phyloP scores from a whole-genome alignment of 2,113 vertebrate species.

The Rhinopomastus cyanomelas region DNA sequence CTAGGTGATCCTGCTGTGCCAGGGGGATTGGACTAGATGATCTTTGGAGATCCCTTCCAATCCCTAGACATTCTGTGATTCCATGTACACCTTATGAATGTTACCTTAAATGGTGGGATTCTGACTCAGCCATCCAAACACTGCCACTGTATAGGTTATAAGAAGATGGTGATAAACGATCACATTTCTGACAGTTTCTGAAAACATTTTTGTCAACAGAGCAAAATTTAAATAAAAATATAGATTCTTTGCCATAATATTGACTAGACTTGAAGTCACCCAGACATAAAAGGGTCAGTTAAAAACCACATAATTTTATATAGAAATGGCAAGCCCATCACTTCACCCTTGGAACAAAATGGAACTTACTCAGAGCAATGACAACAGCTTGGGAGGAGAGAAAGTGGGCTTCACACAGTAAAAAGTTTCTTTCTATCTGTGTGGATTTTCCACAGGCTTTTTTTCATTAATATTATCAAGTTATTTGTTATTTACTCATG shows the following conservation, averaged over 20 bases:
- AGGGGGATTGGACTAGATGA: too few relatives aligned
- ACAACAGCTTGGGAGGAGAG: slow-evolving; percentile 41
- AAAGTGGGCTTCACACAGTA: neutral
- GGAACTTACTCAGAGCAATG: slow-evolving; percentile 6
- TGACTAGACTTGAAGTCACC: neutral
- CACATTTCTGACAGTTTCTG: neutral
- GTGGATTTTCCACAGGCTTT: slow-evolving; percentile 5
- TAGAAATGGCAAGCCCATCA: slow-evolving; percentile 15
- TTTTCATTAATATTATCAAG: slow-evolving; percentile 25
- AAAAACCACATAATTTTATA: neutral
- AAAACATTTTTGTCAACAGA: neutral
- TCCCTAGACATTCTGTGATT: too few relatives aligned
- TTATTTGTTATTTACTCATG: slow-evolving; percentile 53
- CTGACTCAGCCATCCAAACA: neutral
- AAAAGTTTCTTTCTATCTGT: slow-evolving; percentile 31
- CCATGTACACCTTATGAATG: neutral
- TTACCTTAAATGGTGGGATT: neutral
- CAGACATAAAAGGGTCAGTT: neutral
- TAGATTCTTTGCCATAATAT: neutral
- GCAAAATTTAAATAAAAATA: neutral
- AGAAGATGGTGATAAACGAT: neutral
- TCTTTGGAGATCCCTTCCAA: too few relatives aligned
- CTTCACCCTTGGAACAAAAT: neutral
- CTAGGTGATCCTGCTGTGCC: too few relatives aligned
- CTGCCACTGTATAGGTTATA: neutral